Evolutionary conservation across 2,113 vertebrate species (phyloP).

Genomic region (Rhinichthys klamathensis): DNA sequence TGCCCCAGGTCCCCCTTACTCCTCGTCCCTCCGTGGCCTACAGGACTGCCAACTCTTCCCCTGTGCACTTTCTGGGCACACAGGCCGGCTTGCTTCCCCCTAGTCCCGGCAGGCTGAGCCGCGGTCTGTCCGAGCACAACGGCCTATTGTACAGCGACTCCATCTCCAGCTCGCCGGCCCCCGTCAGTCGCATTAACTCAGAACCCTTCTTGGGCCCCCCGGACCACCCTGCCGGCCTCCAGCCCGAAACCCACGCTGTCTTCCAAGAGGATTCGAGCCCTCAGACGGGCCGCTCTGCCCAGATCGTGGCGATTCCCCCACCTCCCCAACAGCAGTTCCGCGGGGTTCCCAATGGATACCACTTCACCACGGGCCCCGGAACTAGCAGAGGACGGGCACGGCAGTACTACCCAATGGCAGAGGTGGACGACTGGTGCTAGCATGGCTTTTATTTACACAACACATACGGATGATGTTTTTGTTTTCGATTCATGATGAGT

Average conservation of each 20-base stretch:
- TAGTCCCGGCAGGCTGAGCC: constrained; percentile 86
- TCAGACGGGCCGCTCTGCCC: constrained; percentile 76
- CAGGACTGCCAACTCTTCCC: constrained; percentile 94
- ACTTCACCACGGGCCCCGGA: constrained; percentile 78
- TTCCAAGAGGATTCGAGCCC: constrained; percentile 80
- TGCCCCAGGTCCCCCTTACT: constrained; percentile 91
- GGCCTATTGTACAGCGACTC: constrained; percentile 78
- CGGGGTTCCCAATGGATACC: constrained; percentile 88
- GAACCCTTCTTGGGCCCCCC: constrained; percentile 87
- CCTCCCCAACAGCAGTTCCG: constrained; percentile 85
- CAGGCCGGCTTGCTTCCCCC: constrained; percentile 72
- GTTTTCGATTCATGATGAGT: constrained; percentile 82
- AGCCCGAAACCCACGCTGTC: constrained; percentile 82
- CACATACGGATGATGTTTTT: constrained; percentile 62
- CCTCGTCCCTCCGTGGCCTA: constrained; percentile 91
- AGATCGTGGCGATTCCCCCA: constrained; percentile 83
- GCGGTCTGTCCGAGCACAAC: constrained; percentile 90
- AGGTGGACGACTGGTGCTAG: constrained; percentile 96
- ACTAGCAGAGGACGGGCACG: constrained; percentile 72
- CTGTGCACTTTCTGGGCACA: constrained; percentile 82
- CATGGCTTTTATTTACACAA: constrained; percentile 66
- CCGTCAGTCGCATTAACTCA: constrained; percentile 84
- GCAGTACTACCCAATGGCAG: constrained; percentile 85
- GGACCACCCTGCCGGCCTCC: constrained; percentile 61
- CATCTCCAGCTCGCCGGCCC: constrained; percentile 71